These are phyloP conservation scores for Mirza zaza DNA, from an alignment of 2,113 vertebrate species.

Conservation along the genomic window DNA sequence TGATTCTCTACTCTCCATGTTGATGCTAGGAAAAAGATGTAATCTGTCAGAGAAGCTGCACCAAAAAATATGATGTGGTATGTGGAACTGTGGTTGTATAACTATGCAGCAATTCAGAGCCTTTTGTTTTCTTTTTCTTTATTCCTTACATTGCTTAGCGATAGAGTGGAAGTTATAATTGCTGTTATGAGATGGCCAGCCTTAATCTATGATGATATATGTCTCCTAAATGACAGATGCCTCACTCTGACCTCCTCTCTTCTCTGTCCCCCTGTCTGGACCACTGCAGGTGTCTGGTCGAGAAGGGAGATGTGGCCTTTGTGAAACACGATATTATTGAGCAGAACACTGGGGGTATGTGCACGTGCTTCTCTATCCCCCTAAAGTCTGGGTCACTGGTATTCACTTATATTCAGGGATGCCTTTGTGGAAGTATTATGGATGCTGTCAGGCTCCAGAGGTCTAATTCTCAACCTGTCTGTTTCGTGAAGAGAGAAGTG, in stretches of 20 bases:
- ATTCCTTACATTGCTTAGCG: not conserved
- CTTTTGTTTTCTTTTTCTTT: not conserved
- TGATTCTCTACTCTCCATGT: not conserved
- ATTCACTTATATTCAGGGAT: not conserved
- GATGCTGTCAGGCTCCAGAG: not conserved
- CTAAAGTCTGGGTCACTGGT: not conserved
- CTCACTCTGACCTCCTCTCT: not conserved
- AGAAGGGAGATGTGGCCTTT: conserved; percentile 91
- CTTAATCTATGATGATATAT: not conserved
- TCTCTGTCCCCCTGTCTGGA: not conserved
- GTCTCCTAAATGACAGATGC: not conserved
- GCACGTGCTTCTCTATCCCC: not conserved
- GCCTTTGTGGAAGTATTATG: not conserved
- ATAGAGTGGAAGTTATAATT: not conserved
- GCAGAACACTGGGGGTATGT: conserved; percentile 87
- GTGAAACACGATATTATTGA: conserved; percentile 86
- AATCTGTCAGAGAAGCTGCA: not conserved
- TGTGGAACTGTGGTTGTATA: not conserved
- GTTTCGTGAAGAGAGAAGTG: not conserved
- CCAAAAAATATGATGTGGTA: not conserved
- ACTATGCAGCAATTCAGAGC: not conserved
- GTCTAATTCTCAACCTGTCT: not conserved
- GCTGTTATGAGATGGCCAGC: not conserved
- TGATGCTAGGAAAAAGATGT: not conserved
- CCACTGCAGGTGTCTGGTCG: conserved; percentile 89